phyloP scores from a whole-genome alignment of 2,113 vertebrate genomes.

The Oostethus manadensis region DNA sequence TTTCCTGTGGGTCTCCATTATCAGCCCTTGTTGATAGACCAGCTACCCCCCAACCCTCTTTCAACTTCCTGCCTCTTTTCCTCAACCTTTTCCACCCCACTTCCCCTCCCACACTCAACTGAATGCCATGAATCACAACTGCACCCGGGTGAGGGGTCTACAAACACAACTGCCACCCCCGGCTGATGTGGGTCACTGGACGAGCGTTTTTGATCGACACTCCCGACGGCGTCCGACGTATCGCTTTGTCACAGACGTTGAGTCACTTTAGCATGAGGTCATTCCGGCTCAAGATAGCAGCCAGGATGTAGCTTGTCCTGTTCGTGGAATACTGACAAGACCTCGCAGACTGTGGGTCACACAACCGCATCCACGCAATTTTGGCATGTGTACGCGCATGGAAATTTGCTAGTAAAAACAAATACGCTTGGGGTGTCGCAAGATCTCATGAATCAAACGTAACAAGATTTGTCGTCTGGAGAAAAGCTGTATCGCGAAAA shows the following conservation, averaged over 20 bases:
- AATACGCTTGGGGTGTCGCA: no score
- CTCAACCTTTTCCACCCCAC: conserved; percentile 58
- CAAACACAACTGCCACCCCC: conserved; percentile 18
- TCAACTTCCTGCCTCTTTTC: conserved; percentile 62
- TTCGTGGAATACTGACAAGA: conserved; percentile 17
- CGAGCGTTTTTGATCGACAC: conserved; percentile 1
- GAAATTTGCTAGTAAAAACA: no score
- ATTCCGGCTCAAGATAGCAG: conserved; percentile 31
- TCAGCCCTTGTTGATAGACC: conserved; percentile 69
- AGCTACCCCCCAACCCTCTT: conserved; percentile 23
- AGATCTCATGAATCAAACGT: no score
- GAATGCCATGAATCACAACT: conserved; percentile 65
- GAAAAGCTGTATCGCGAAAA: no score
- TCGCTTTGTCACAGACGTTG: conserved; percentile 39
- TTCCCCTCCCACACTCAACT: conserved; percentile 69
- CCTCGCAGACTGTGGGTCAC: background rate
- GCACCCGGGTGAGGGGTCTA: conserved; percentile 30
- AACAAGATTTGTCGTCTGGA: no score
- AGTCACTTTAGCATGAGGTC: conserved; percentile 48
- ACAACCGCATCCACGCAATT: background rate
- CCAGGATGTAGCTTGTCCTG: conserved; percentile 33
- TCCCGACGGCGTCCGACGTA: background rate
- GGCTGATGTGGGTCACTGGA: conserved; percentile 5
- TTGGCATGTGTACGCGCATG: no score
- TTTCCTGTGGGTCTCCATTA: conserved; percentile 70